Evolutionary conservation across 2,888 invertebrate species (phyloP), one percentile per base, ranked within the genome.

Genomic region (Gymnoscelis rufifasciata): DNA sequence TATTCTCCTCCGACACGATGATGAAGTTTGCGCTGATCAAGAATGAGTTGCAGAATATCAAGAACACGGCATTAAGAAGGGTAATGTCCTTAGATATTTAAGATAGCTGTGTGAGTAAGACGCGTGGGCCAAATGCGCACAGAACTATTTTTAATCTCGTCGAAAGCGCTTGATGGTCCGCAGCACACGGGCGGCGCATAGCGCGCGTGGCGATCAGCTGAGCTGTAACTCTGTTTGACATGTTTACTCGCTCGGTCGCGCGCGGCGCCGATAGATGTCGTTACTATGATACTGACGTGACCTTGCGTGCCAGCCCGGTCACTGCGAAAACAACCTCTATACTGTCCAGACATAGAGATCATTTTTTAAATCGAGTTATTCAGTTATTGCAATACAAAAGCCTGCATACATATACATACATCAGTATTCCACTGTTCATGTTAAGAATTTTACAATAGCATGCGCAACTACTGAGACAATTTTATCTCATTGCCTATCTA

Each of bases 11-110:
- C 46, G 97, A 97, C 77, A 97, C 98, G 7, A 94, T 98, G 93
- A 97, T 98, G 95, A 98, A 97, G 90, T 97, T 98, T 86, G 96
- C 95, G 80, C 94, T 98, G 62, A 98, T 98, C 78, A 93, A 94
- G 80, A 98, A 98, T 83, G 98, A 98, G 90, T 91, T 98, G 78
- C 97, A 97, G 90, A 98, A 98, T 90, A 97, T 98, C 80, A 95
- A 96, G 92, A 95, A 96, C 82, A 96, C 96, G 80, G 97, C 97
- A 81, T 91, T 98, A 63, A 97, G 95, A 91, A 92, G 97, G 97
- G 98, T 98, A 94, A 91, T 67, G 83, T 82, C 76, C 93, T 82
- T 67, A 64, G 66, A 75, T 83, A 83, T 82, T 93, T 71, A 64
- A 68, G 62, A 70, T 69, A 68, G 66, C 60, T 68, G 75, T 74